Base-by-base conservation (phyloP, 1,140 invertebrate species). In the Brachionus manjavacas region DNA sequence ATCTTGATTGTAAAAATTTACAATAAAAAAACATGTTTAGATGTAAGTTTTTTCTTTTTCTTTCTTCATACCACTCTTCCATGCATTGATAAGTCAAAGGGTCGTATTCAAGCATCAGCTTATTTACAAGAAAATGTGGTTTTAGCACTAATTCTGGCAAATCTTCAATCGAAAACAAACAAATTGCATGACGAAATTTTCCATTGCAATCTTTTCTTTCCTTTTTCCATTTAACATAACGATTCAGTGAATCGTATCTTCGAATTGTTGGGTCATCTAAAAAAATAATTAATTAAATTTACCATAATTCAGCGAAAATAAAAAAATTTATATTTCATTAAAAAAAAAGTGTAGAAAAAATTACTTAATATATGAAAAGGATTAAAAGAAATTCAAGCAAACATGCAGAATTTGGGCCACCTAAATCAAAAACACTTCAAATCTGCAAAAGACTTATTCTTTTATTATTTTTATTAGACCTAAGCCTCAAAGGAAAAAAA, bases 121-220 rank as follows among this genome's bases (percentile, higher is more conserved):
- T 89, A 85, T 89, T 89, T 41, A 86, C 87, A 81, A 89, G 88
- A 12, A 89, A 60, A 68, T 87, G 85, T n/a, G 70, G 86, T 25
- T 85, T 41, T 8, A 72, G 9, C 0, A 66, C 60, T 0, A 89
- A 52, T 20, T 80, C 72, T 1, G 85, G 85, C 20, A 85, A 11
- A 46, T 46, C 43, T 46, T 46, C 43, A 4, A 46, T 80, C 14
- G 86, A 85, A 64, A 87, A 86, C 16, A 88, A 86, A 84, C 88
- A 88, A 41, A 88, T 86, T 1, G 43, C 43, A 46, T 46, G 43
- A 14, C 81, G 88, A 88, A 2, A 88, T 85, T 20, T 85, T 81
- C 60, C 86, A 52, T 52, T 16, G 9, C 12, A 49, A 16, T 20
- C 28, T 25, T 52, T 49, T 49, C 16, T 80, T 11, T 25, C 78